These are phyloP conservation scores for Papilio gigon DNA, from an alignment of 2,888 invertebrate genomes.

Conservation along the genomic window DNA sequence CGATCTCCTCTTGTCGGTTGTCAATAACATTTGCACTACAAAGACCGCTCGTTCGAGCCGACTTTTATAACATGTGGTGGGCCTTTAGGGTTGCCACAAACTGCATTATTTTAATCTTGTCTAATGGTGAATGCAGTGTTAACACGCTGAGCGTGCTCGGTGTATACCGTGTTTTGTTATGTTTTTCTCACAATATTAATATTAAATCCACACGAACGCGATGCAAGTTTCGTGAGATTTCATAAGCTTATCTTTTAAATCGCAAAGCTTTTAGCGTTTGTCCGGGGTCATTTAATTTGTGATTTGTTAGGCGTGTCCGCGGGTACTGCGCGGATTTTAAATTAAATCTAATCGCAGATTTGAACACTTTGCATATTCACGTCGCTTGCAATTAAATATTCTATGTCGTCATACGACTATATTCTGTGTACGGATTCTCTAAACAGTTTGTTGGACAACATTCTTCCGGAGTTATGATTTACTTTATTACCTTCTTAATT, in stretches of 20 bases:
- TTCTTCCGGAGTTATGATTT: no score
- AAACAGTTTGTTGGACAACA: no score
- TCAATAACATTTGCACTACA: neutral
- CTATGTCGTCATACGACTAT: neutral
- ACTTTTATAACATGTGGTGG: neutral
- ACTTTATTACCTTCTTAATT: no score
- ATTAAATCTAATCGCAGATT: conserved; percentile 23
- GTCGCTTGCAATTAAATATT: neutral
- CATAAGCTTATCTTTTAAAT: conserved; percentile 31
- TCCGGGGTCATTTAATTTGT: conserved; percentile 24
- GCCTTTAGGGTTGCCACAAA: conserved; percentile 11
- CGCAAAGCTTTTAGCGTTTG: conserved; percentile 37
- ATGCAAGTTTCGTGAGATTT: conserved; percentile 23
- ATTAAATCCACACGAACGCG: neutral
- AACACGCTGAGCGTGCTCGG: no score
- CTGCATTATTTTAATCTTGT: conserved; percentile 3
- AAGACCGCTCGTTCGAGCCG: neutral
- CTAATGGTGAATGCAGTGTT: no score
- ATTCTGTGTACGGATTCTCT: no score
- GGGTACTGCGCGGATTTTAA: neutral
- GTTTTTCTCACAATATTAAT: neutral
- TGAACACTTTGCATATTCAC: conserved; percentile 6
- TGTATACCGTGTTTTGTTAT: no score
- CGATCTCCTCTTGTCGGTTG: neutral
- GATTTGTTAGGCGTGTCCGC: conserved; percentile 28